phyloP scores from a whole-genome alignment of 2,113 vertebrate species.

The Callopanchax toddi region DNA sequence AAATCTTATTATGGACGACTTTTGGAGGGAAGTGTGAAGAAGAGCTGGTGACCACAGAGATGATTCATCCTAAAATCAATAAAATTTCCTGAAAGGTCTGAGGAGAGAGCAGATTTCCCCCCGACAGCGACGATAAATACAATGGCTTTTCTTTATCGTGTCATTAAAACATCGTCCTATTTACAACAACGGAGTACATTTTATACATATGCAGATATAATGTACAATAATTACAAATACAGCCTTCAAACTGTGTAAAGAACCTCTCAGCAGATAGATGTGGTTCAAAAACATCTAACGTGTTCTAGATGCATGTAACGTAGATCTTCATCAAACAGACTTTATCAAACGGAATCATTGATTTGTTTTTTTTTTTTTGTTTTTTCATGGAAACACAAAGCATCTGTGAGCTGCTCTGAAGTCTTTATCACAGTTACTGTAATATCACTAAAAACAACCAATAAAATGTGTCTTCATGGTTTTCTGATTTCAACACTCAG shows the following conservation, averaged over 20 bases:
- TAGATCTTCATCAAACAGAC: slow-evolving; percentile 29
- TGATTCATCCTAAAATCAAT: too few relatives aligned
- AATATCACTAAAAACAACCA: slow-evolving; percentile 59
- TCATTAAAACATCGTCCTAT: too few relatives aligned
- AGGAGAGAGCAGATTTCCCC: too few relatives aligned
- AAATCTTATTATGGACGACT: too few relatives aligned
- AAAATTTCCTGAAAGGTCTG: too few relatives aligned
- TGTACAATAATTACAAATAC: slow-evolving; percentile 64
- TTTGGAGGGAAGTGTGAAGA: too few relatives aligned
- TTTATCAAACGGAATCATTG: slow-evolving; percentile 78
- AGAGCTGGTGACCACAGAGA: too few relatives aligned
- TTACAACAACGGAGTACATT: not conserved
- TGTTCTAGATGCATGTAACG: too few relatives aligned
- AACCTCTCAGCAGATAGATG: not conserved
- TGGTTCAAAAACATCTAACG: not conserved
- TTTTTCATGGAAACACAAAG: slow-evolving; percentile 69
- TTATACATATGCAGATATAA: slow-evolving; percentile 1
- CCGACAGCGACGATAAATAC: too few relatives aligned
- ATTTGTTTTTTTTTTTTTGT: too few relatives aligned
- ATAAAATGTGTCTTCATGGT: slow-evolving; percentile 17
- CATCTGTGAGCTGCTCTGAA: slow-evolving; percentile 77
- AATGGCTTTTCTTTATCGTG: too few relatives aligned
- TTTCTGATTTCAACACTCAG: too few relatives aligned
- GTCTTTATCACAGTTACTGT: slow-evolving; percentile 69
- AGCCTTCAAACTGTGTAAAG: slow-evolving; percentile 27